Base-by-base conservation (phyloP, 2,113 vertebrate species). In the Thinocorus orbignyianus region DNA sequence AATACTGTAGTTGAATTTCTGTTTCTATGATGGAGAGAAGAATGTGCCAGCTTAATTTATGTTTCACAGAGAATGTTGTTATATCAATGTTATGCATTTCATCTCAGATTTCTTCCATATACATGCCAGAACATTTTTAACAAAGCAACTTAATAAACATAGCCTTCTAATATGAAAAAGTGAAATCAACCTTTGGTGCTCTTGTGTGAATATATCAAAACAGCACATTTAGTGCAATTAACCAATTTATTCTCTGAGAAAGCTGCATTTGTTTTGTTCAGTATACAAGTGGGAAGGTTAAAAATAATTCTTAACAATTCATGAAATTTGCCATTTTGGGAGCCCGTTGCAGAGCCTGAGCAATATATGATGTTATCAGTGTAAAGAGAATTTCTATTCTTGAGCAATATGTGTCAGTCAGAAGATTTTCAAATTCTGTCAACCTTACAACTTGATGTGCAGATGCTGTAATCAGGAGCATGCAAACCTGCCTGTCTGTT, bases 61-160 rank as follows among this genome's bases (percentile, higher is more conserved):
- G 66, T 92, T 88, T 86, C 69, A 76, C 68, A 73, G 57, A 69
- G 92, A 76, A 77, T 24, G 44, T 44, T 0, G 0, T 88, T 70
- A 41, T 9, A 37, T 81, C 69, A 44, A 6, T 77, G 23, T 92
- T 91, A 66, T 3, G 17, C 10, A 18, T 92, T 72, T 81, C 0
- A 41, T 52, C 68, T 92, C 31, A 69, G 42, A 41, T 69, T 91
- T 84, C 86, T 94, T 65, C 82, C 78, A 82, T 20, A 46, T 52
- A 49, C 19, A 12, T 94, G 88, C 86, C 70, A 95, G 90, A 80
- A 57, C 80, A 80, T 62, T 91, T 91, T 73, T 62, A 94, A 76
- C 69, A 91, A 88, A 68, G 24, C n/a, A 72, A 57, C 30, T 77
- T 82, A 73, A 87, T 87, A 81, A 92, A 39, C 54, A 19, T 72